Evolutionary conservation across 1,140 invertebrate species (phyloP).

Genomic region (Harpegnathos saltator): DNA sequence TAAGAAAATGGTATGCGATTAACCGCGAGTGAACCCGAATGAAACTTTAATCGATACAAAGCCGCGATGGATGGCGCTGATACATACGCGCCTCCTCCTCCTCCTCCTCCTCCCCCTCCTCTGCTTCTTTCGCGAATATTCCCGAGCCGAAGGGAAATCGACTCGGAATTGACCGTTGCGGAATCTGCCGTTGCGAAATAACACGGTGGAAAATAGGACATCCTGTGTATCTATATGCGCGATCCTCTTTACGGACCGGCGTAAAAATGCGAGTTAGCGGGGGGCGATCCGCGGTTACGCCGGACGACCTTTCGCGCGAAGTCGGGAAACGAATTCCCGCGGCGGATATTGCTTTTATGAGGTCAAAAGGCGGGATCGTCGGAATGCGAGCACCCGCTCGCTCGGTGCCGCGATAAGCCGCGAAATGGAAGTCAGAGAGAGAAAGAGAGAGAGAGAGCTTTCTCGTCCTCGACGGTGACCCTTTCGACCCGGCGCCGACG

Average conservation of each 20-base stretch:
- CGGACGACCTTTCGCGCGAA: slow-evolving; percentile 16
- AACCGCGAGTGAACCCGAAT: neutral
- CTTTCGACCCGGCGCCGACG: neutral
- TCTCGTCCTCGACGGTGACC: neutral
- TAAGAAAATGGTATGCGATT: no score
- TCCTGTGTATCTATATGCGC: neutral
- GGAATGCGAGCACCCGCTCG: neutral
- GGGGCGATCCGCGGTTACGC: neutral
- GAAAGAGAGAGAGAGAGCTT: neutral
- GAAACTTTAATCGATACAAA: neutral
- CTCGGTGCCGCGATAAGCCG: neutral
- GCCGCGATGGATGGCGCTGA: no score
- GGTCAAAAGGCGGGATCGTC: slow-evolving; percentile 13
- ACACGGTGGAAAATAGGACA: neutral
- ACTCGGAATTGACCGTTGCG: neutral
- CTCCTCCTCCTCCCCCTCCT: no score
- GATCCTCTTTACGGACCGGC: neutral
- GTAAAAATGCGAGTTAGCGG: slow-evolving; percentile 8
- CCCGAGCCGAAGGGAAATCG: neutral
- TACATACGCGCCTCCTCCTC: no score
- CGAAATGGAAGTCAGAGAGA: no score
- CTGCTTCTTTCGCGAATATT: neutral
- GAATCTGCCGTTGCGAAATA: neutral
- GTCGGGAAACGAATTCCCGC: slow-evolving; percentile 5
- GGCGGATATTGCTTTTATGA: slow-evolving; percentile 42